Evolutionary conservation across 1,140 invertebrate genomes (phyloP).

Genomic region (Cyclina sinensis): DNA sequence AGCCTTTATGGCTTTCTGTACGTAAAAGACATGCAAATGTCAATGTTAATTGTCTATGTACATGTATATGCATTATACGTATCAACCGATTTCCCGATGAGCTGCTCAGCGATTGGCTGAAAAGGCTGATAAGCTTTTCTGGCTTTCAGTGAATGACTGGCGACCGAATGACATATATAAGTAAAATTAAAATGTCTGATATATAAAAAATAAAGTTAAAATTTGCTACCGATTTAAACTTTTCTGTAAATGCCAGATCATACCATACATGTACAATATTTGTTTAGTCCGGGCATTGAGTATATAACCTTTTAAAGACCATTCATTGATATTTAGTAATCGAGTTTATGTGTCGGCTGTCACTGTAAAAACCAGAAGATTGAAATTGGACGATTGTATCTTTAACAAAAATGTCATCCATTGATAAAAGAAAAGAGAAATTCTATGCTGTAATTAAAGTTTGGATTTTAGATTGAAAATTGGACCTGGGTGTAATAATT

Average conservation of each 20-base stretch:
- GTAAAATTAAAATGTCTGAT: no score
- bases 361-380: not conserved
- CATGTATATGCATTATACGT: no score
- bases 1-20: no score
- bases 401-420: not conserved
- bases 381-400: not conserved
- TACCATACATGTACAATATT: not conserved
- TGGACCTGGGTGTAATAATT: not conserved
- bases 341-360: not conserved
- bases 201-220: not conserved
- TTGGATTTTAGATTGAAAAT: not conserved
- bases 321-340: constrained; percentile 24
- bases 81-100: no score
- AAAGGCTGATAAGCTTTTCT: no score
- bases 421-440: not conserved
- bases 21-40: no score
- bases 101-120: no score
- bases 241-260: not conserved
- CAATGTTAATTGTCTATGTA: no score
- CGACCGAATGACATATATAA: no score
- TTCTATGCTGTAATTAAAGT: not conserved
- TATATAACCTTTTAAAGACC: not conserved
- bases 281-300: not conserved
- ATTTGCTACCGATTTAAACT: not conserved
- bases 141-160: no score